phyloP scores from a whole-genome alignment of 2,797 vertebrate species.

The Cheirogaleus major region DNA sequence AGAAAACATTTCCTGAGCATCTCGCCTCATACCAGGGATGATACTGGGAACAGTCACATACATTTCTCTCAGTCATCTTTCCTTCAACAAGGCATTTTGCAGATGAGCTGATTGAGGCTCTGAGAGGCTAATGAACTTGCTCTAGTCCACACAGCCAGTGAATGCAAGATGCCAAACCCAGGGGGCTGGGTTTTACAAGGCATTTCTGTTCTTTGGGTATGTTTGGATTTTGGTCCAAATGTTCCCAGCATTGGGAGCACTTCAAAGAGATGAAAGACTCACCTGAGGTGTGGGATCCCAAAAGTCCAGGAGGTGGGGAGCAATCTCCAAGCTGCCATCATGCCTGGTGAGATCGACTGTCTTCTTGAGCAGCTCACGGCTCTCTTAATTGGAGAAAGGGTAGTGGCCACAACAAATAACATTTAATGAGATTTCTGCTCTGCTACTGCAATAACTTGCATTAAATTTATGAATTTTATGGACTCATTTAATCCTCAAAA shows the following conservation, averaged over 20 bases:
- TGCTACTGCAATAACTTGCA: neutral
- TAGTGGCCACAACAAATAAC: neutral
- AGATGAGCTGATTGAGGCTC: neutral
- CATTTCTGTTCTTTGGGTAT: neutral
- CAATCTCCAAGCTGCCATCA: neutral
- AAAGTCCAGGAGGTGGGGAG: neutral
- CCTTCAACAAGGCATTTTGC: neutral
- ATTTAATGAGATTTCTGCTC: neutral
- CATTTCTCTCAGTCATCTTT: neutral
- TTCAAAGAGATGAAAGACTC: neutral
- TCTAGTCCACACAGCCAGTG: neutral
- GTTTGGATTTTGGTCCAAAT: neutral
- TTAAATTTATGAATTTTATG: conserved; percentile 23
- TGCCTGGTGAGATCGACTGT: neutral
- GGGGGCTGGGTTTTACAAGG: neutral
- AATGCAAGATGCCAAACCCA: neutral
- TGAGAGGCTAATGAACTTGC: neutral
- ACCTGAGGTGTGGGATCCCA: neutral
- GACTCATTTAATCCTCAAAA: conserved; percentile 12
- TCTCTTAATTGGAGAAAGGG: neutral
- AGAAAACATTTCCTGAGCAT: neutral
- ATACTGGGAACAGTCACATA: neutral
- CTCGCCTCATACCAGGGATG: neutral
- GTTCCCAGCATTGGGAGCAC: neutral
- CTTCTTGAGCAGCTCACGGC: neutral